Evolutionary conservation across 1,140 invertebrate species (phyloP), one percentile per base, ranked within the genome.

Genomic region (Bemisia tabaci): DNA sequence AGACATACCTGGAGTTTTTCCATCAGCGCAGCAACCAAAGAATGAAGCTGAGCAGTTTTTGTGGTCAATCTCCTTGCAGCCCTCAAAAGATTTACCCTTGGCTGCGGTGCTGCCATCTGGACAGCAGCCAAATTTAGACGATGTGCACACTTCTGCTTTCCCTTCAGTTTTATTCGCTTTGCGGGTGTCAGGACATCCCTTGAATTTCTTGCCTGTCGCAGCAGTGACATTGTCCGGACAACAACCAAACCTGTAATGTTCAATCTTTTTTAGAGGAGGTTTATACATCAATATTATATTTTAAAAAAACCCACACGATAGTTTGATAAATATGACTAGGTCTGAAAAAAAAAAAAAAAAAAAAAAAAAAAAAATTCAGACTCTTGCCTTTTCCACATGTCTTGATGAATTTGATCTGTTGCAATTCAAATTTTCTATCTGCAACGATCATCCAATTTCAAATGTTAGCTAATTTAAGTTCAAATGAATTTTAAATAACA

Each of bases 161-260:
- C 26, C 17, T 33, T 68, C 67, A 22, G 9, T 24, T 22, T 22
- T 60, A 48, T 48, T 23, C 21, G 22, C 24, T 60, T 63, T 26
- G 59, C 62, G 22, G 11, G 22, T 26, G 59, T 67, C 66, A 0
- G 83, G 82, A 74, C 94, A 96, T 2, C 92, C 93, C 73, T 86
- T 81, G 71, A 81, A 89, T 63, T 90, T 82, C 1, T 85, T 82
- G 59, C 92, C 87, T 73, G 65, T 86, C 82, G 75, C 87, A 76
- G 66, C 85, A 82, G 77, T 92, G 80, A 75, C 82, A 60, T 82
- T 85, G 75, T 97, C 92, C 1, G 91, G 89, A 75, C 94, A 96
- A 75, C 94, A 97, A 23, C 68, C 68, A 33, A 64, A 33, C 23
- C 39, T n/a, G 22, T 9, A 48, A 48, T 17, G 33, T n/a, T n/a